Evolutionary conservation across 2,888 invertebrate species (phyloP), one percentile per base, ranked within the genome.

Genomic region (Gisinianus flammeolus): DNA sequence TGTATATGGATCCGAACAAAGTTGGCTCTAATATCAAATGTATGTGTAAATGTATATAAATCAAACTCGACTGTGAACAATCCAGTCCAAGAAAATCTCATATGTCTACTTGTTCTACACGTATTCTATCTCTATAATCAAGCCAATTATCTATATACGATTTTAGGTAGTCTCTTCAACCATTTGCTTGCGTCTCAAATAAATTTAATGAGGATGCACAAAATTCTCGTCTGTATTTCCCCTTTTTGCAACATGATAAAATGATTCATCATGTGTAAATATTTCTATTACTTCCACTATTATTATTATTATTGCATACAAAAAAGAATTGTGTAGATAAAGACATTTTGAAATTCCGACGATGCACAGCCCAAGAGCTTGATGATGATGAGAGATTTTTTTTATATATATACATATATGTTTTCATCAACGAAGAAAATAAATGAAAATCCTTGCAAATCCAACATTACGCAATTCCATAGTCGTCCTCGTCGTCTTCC

Each of bases 141-240:
- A n/a, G n/a, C n/a, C n/a, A n/a, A n/a, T n/a, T n/a, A n/a, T n/a
- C n/a, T n/a, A n/a, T n/a, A n/a, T n/a, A n/a, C n/a, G n/a, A n/a
- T n/a, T n/a, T n/a, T n/a, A n/a, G n/a, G n/a, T n/a, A n/a, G n/a
- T n/a, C n/a, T n/a, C n/a, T n/a, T n/a, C n/a, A n/a, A n/a, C n/a
- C n/a, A n/a, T n/a, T n/a, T n/a, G n/a, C n/a, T n/a, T n/a, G n/a
- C n/a, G n/a, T n/a, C 54, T 54, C 54, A 54, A 54, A 54, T 54
- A 54, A 54, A 54, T 54, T 54, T 54, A 54, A 54, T 54, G 54
- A 54, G n/a, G n/a, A n/a, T n/a, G n/a, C n/a, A n/a, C n/a, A n/a
- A n/a, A n/a, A n/a, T n/a, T n/a, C n/a, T n/a, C n/a, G n/a, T n/a
- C n/a, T n/a, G n/a, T n/a, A n/a, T n/a, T n/a, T n/a, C n/a, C n/a